phyloP scores from a whole-genome alignment of 2,113 vertebrate genomes.

The Pterocles burchelli region DNA sequence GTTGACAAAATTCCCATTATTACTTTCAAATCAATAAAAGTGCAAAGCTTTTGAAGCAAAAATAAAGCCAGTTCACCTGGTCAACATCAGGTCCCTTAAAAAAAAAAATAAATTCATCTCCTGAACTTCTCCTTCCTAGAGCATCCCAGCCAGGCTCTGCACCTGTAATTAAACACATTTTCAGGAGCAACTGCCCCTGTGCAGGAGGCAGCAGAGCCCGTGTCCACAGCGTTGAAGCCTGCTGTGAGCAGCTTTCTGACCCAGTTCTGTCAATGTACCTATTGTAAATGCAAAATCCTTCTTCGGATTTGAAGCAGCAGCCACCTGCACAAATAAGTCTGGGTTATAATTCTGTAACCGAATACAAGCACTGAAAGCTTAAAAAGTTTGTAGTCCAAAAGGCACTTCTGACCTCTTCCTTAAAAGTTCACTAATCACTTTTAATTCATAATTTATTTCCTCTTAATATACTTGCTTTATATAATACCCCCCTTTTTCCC shows the following conservation, averaged over 20 bases:
- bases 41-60: neutral
- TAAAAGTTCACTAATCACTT: slow-evolving; percentile 78
- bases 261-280: slow-evolving; percentile 73
- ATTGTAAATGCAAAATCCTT: slow-evolving; percentile 73
- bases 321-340: slow-evolving; percentile 88
- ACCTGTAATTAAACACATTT: neutral
- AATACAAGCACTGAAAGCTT: slow-evolving; percentile 73
- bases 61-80: neutral
- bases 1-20: neutral
- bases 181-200: neutral
- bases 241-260: slow-evolving; percentile 19
- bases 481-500: neutral
- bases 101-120: neutral
- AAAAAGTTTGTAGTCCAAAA: slow-evolving; percentile 73
- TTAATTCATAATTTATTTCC: slow-evolving; percentile 78
- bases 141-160: neutral
- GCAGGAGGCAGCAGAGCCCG: neutral
- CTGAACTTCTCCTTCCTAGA: neutral
- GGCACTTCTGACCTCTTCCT: slow-evolving; percentile 73
- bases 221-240: neutral
- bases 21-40: neutral
- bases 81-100: neutral
- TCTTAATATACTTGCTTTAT: slow-evolving; percentile 64
- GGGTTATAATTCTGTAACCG: slow-evolving; percentile 76
- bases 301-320: slow-evolving; percentile 70